Percentiles rank a stretch among this genome's conserved stretches.
Conservation (phyloP, 2,888 invertebrate genomes). For the Drosophila melanocephala region DNA sequence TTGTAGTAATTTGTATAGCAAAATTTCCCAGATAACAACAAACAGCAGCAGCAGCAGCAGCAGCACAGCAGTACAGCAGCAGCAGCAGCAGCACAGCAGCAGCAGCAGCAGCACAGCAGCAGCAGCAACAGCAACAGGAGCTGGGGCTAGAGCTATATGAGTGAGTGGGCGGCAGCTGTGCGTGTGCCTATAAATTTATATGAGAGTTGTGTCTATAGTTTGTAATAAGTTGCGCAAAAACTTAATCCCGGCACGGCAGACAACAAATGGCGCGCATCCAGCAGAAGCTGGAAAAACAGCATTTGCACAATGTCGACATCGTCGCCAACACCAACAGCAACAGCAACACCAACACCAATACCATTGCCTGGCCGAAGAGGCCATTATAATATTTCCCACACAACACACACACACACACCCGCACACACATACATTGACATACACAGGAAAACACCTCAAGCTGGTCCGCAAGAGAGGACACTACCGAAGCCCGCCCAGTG, state of each 20-base stretch:
- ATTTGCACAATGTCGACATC: conserved; percentile 44
- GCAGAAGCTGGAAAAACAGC: conserved; percentile 17
- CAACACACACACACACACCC: conserved; percentile 14
- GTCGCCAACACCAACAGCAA: conserved; percentile 18
- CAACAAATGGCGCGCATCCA: conserved; percentile 62
- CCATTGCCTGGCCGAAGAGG: conserved; percentile 33
- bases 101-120: not conserved
- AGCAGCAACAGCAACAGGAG: not conserved
- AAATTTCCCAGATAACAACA: conserved; percentile 58
- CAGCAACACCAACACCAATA: not conserved
- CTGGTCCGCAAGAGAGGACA: conserved; percentile 21
- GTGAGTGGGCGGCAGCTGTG: conserved; percentile 52
- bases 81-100: not conserved
- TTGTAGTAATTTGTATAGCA: conserved; percentile 71
- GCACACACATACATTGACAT: conserved; percentile 6
- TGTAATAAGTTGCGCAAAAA: conserved; percentile 76
- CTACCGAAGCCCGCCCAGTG: conserved; percentile 36
- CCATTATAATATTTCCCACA: conserved; percentile 62
- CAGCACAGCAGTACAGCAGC: not conserved
- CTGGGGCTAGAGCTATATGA: not conserved
- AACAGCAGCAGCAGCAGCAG: not conserved
- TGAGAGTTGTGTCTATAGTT: conserved; percentile 65
- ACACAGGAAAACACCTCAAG: conserved; percentile 31
- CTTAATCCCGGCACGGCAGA: conserved; percentile 66
- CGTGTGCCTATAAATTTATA: conserved; percentile 68